Conservation (phyloP, 2,888 invertebrate species). For the Troides oblongomaculatus region DNA sequence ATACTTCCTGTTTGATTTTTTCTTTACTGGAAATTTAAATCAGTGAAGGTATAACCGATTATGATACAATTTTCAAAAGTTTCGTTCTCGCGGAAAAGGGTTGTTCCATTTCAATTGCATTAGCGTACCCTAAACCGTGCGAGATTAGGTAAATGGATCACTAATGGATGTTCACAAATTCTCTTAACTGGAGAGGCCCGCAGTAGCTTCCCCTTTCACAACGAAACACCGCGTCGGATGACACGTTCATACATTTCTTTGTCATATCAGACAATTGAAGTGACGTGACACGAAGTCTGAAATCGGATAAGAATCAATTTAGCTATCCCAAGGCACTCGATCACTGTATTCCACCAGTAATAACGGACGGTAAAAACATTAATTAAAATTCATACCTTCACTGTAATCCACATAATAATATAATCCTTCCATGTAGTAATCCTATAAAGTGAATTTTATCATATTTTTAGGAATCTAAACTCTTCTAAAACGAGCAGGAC, state of each 20-base stretch:
- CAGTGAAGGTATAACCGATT: constrained; percentile 7
- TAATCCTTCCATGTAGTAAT: no score
- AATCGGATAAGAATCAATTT: no score
- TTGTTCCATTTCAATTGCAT: constrained; percentile 47
- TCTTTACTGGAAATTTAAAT: constrained; percentile 6
- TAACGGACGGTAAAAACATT: no score
- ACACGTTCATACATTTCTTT: constrained; percentile 3
- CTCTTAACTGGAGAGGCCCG: constrained; percentile 38
- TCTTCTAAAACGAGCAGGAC: no score
- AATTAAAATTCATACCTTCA: no score
- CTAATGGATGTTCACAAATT: constrained; percentile 55
- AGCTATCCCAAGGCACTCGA: no score
- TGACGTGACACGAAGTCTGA: not conserved
- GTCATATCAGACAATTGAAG: not conserved
- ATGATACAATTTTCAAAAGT: constrained; percentile 25
- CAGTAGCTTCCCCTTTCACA: constrained; percentile 29
- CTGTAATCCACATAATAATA: no score
- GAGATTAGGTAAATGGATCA: constrained; percentile 52
- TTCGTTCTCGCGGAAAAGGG: constrained; percentile 33
- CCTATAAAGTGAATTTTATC: no score
- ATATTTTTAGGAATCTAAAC: no score
- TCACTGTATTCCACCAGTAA: no score
- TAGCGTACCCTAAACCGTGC: constrained; percentile 43
- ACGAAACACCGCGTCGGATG: constrained; percentile 1
- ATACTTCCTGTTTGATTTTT: no score